Percentiles rank a stretch among this genome's conserved stretches.
Evolutionary conservation across 2,888 invertebrate species (phyloP).

Genomic region (Ennomos erosarius): DNA sequence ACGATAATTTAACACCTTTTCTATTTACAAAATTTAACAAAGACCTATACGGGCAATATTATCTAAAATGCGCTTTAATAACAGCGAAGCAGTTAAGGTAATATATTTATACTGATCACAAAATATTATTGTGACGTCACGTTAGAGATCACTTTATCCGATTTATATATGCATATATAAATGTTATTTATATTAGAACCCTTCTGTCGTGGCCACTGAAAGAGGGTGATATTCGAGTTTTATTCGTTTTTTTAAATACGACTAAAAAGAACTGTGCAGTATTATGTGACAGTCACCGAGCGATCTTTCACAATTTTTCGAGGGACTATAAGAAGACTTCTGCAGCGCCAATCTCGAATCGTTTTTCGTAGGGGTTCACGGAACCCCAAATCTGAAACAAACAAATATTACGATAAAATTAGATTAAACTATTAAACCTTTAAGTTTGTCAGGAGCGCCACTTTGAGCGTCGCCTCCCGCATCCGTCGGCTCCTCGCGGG

Average conservation of each 20-base stretch:
- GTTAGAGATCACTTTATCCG: slow-evolving; percentile 78
- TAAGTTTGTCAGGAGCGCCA: too few relatives aligned
- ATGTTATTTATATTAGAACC: slow-evolving; percentile 57
- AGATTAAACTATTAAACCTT: too few relatives aligned
- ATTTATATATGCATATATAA: slow-evolving; percentile 83
- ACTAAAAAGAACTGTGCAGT: slow-evolving; percentile 77
- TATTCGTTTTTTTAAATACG: slow-evolving; percentile 66
- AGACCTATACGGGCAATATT: slow-evolving; percentile 66
- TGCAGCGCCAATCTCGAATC: slow-evolving; percentile 74
- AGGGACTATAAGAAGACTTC: slow-evolving; percentile 63
- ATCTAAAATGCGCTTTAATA: slow-evolving; percentile 70
- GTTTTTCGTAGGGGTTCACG: slow-evolving; percentile 72
- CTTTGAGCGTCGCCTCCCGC: too few relatives aligned
- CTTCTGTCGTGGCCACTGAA: slow-evolving; percentile 80
- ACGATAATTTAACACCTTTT: slow-evolving; percentile 46
- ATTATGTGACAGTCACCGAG: slow-evolving; percentile 74
- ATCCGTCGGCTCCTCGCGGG: too few relatives aligned
- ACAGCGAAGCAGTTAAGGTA: slow-evolving; percentile 63
- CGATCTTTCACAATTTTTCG: slow-evolving; percentile 72
- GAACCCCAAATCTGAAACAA: slow-evolving; percentile 79
- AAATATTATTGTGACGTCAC: slow-evolving; percentile 80
- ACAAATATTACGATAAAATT: slow-evolving; percentile 17
- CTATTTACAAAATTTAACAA: slow-evolving; percentile 52
- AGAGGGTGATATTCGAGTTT: slow-evolving; percentile 75
- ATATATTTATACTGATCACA: slow-evolving; percentile 66